Base-by-base conservation (phyloP, 2,888 invertebrate species). In the Ellobium chinense region DNA sequence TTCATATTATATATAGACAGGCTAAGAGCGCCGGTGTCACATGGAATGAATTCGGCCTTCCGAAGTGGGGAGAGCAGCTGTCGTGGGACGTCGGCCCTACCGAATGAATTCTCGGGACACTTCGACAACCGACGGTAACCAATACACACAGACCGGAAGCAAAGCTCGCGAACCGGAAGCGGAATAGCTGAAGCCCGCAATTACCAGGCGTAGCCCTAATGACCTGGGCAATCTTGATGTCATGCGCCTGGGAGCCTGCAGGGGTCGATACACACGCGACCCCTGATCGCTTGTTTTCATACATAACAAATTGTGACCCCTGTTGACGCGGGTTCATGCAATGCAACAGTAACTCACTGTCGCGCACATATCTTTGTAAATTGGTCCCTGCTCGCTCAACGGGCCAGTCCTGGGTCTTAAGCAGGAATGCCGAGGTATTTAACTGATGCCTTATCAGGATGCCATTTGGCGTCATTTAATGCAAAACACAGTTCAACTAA, bases 101-200 rank as follows among this genome's bases (percentile, higher is more conserved):
- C 78, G 78, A 69, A 60, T 62, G 70, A 70, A 62, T 66, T 69
- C 65, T 76, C 74, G 82, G 80, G 69, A 78, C 82, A 65, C 77
- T 80, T 80, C 83, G 80, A 77, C 83, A 80, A 70, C 39, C 66
- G 78, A 76, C 80, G 78, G 77, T 78, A 82, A 82, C 82, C 78
- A 78, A 83, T 78, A 80, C 77, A 79, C 74, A 58, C 77, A 74
- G 72, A 69, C 83, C 76, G 82, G 83, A 82, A 82, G 74, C 63
- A 24, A 70, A 70, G 70, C 46, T 78, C 78, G 78, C 78, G 69
- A 62, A 69, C 78, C 78, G 78, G 78, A 78, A 78, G 70, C 69
- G 78, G 70, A 78, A 78, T 70, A 62, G 78, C 78, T 63, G 78
- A 78, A 78, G 70, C 78, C 70, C 69, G 70, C 78, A 78, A 78